Evolutionary conservation across 1,140 invertebrate species (phyloP).

Genomic region (Drosophila gunungcola): DNA sequence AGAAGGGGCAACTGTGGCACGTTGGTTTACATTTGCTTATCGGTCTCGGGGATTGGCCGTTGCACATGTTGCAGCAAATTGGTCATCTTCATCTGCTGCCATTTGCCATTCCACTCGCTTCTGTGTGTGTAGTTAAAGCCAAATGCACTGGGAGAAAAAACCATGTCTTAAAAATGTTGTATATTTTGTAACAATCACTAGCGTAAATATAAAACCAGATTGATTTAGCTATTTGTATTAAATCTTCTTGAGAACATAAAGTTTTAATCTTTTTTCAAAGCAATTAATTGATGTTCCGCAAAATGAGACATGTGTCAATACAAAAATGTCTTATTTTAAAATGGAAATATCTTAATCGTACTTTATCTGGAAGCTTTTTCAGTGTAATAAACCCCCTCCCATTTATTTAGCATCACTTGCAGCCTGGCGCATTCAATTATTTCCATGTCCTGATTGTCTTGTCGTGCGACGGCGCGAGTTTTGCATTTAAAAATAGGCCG

Average conservation of each 20-base stretch:
- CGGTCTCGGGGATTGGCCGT: slow-evolving; percentile 24
- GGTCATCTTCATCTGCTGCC: slow-evolving; percentile 75
- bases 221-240: too few relatives aligned
- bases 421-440: slow-evolving; percentile 75
- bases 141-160: neutral
- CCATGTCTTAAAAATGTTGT: too few relatives aligned
- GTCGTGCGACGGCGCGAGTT: slow-evolving; percentile 71
- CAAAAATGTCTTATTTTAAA: too few relatives aligned
- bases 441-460: slow-evolving; percentile 80
- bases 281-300: neutral
- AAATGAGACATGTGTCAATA: neutral
- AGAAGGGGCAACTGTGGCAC: slow-evolving; percentile 1
- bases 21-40: slow-evolving; percentile 70
- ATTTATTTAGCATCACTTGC: slow-evolving; percentile 1
- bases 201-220: too few relatives aligned
- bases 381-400: slow-evolving; percentile 5
- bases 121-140: slow-evolving; percentile 1
- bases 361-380: neutral
- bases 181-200: too few relatives aligned
- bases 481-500: slow-evolving; percentile 79
- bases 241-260: neutral
- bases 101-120: slow-evolving; percentile 32
- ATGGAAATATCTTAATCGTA: too few relatives aligned
- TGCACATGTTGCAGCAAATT: slow-evolving; percentile 73
- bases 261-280: neutral